A percentile compares a stretch with the other conserved stretches of the same genome.
Evolutionary conservation across 2,888 invertebrate genomes (phyloP).

Genomic region (Linnaemya vulpina): DNA sequence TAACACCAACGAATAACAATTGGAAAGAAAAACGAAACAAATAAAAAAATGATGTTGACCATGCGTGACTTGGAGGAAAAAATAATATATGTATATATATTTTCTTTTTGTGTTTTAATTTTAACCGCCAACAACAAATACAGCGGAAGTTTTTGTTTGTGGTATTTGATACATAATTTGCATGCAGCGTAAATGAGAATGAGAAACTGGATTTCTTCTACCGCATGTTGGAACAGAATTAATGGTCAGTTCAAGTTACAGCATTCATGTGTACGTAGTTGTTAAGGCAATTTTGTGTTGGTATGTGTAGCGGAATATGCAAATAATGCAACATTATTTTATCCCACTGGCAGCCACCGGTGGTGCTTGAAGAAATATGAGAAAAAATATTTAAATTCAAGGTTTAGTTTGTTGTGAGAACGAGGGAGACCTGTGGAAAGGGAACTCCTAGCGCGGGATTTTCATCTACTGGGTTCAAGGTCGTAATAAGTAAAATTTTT

Average conservation of each 20-base stretch:
- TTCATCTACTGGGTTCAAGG: background rate
- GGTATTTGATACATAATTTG: conserved; percentile 23
- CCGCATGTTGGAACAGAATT: conserved; percentile 34
- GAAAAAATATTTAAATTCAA: background rate
- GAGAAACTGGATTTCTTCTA: conserved; percentile 21
- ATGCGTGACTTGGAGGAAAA: conserved; percentile 53
- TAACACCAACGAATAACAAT: conserved; percentile 8
- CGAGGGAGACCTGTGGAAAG: background rate
- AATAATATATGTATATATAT: no score
- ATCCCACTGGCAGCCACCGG: conserved; percentile 32
- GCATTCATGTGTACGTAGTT: background rate
- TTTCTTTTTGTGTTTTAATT: no score
- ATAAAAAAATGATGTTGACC: conserved; percentile 43
- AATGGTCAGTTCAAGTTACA: conserved; percentile 38
- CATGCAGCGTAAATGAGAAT: conserved; percentile 22
- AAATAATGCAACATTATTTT: conserved; percentile 49
- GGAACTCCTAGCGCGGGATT: background rate
- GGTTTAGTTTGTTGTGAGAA: conserved; percentile 1
- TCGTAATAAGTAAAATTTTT: background rate
- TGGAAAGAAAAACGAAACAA: background rate
- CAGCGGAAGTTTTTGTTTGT: conserved; percentile 65
- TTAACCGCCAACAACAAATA: conserved; percentile 47
- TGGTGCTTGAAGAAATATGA: background rate
- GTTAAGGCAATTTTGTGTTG: background rate
- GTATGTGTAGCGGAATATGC: background rate